Base-by-base conservation (phyloP, 2,797 vertebrate species). In the Emys orbicularis region DNA sequence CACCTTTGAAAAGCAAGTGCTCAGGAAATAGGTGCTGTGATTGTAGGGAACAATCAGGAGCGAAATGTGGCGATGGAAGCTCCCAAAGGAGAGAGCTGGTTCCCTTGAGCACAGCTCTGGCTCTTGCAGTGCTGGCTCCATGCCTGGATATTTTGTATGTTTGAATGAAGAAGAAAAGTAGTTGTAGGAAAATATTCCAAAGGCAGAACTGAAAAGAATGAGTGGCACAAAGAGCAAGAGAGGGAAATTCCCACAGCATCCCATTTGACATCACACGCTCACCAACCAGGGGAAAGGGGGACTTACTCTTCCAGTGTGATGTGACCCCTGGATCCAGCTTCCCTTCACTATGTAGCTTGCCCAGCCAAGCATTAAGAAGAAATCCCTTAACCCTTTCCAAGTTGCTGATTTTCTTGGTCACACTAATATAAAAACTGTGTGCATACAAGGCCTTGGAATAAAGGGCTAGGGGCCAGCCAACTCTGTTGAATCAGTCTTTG, bases 381-480 rank as follows among this genome's bases (percentile, higher is more conserved):
- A 54, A 41, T 81, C 52, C 11, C 6, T 79, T 44, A 29, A 56
- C 53, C 25, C n/a, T 57, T 18, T 7, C 13, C 54, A 54, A n/a
- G 52, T n/a, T 49, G 23, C 61, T 68, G 16, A 29, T 50, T 11
- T 68, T 50, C 49, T 65, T 49, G 37, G 12, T 82, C 52, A 3
- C 34, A 21, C 56, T 52, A 29, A 54, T 25, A 19, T 5, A 11
- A 4, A n/a, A 41, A 10, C 41, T 3, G 1, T 37, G 83, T 82
- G 13, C 44, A 49, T 77, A 49, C 44, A 77, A 77, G 44, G 44
- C 12, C 15, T 18, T 77, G 27, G 27, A 77, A 49, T 49, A 77
- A 77, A 13, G 27, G 44, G 44, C 74, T 13, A 49, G 10, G 12
- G 27, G 44, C 44, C 29, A 1, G 0, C 1, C 23, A 8, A 0